Evolutionary conservation across 2,888 invertebrate species (phyloP).

Genomic region (Nipponacmea schrenckii): DNA sequence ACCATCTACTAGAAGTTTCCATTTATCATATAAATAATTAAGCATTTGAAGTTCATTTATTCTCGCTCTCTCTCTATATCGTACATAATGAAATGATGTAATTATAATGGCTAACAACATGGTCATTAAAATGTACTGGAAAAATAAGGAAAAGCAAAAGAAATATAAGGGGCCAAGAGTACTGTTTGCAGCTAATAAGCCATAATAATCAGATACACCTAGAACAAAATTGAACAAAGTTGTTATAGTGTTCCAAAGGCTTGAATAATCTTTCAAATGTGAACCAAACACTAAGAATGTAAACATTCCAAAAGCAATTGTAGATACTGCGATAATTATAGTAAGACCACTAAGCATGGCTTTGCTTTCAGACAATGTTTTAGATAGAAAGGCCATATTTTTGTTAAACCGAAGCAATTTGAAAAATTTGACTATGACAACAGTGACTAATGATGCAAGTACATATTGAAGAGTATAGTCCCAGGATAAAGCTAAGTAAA

Average conservation of each 20-base stretch:
- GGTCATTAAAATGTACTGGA: conserved; percentile 38
- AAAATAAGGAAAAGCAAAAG: conserved; percentile 35
- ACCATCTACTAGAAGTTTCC: neutral
- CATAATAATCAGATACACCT: conserved; percentile 41
- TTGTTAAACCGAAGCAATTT: conserved; percentile 46
- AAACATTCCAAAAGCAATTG: conserved; percentile 41
- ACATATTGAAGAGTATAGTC: conserved; percentile 41
- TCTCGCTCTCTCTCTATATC: neutral
- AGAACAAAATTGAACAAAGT: conserved; percentile 41
- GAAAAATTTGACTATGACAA: conserved; percentile 45
- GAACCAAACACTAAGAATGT: conserved; percentile 36
- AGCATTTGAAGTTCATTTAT: neutral
- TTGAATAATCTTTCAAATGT: conserved; percentile 31
- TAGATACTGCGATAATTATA: conserved; percentile 28
- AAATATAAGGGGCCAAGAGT: conserved; percentile 44
- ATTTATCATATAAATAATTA: neutral
- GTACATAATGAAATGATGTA: conserved; percentile 31
- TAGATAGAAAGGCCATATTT: conserved; percentile 36
- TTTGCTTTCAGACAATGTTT: conserved; percentile 31
- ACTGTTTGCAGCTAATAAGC: conserved; percentile 27
- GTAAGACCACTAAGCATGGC: conserved; percentile 31
- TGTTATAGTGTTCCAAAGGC: conserved; percentile 27
- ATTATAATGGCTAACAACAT: conserved; percentile 44
- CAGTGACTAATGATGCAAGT: conserved; percentile 37
- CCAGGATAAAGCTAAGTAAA: conserved; percentile 43